These are phyloP conservation scores for Apoda limacodes DNA, from an alignment of 2,888 invertebrate species.

Conservation along the genomic window DNA sequence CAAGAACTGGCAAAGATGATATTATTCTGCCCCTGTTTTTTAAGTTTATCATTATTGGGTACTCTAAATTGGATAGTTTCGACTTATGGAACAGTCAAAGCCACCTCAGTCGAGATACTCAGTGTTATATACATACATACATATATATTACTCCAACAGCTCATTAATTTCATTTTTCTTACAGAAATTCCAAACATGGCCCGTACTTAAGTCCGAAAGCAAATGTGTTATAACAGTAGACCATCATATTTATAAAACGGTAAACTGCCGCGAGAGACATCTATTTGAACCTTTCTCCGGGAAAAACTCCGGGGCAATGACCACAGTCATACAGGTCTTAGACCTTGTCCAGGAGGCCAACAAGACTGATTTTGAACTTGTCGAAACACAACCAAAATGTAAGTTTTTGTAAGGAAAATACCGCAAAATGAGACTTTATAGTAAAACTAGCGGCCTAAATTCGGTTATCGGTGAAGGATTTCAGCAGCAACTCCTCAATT, in stretches of 20 bases:
- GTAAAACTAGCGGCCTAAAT: too few relatives aligned
- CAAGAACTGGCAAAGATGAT: too few relatives aligned
- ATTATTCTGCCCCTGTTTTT: too few relatives aligned
- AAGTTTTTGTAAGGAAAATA: conserved; percentile 14
- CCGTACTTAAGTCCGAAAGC: conserved; percentile 78
- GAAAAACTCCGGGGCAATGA: conserved; percentile 77
- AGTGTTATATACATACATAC: conserved; percentile 1
- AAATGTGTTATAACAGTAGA: conserved; percentile 81
- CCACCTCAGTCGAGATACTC: too few relatives aligned
- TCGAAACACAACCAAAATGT: conserved; percentile 58
- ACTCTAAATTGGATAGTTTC: too few relatives aligned
- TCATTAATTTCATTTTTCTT: too few relatives aligned
- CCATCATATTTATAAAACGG: conserved; percentile 78
- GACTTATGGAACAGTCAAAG: too few relatives aligned
- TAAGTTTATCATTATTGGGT: too few relatives aligned
- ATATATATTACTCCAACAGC: background rate
- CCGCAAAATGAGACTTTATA: too few relatives aligned
- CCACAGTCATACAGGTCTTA: conserved; percentile 72
- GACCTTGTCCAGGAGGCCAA: conserved; percentile 65
- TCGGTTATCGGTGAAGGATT: too few relatives aligned
- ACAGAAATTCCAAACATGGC: conserved; percentile 78
- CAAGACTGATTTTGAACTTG: conserved; percentile 45
- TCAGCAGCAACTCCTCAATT: too few relatives aligned
- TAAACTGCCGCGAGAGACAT: conserved; percentile 79
- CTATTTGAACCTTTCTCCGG: conserved; percentile 83